Percentiles rank a stretch among this genome's conserved stretches.
Conservation (phyloP, 2,888 invertebrate species). For the Epirrhoe tristata region DNA sequence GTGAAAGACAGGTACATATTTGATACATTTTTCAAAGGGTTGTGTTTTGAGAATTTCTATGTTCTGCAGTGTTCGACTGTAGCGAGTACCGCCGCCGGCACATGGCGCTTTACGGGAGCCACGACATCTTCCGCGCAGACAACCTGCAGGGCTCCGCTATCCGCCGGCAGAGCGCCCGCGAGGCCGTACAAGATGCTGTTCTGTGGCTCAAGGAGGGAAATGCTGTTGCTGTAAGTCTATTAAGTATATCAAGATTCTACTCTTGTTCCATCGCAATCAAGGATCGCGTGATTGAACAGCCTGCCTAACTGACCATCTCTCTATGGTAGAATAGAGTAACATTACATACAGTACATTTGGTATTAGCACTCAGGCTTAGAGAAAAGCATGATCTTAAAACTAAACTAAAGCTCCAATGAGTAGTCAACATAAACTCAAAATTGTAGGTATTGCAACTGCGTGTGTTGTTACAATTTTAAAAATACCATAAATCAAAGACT, state of each 20-base stretch:
- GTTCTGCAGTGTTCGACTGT: slow-evolving; percentile 93
- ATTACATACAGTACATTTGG: too few species aligned
- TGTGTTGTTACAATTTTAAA: background rate
- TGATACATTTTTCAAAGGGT: background rate
- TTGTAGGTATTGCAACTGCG: background rate
- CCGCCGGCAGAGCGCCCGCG: slow-evolving; percentile 92
- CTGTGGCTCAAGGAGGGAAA: slow-evolving; percentile 92
- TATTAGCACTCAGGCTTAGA: too few species aligned
- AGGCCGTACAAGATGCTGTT: slow-evolving; percentile 94
- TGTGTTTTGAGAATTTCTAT: background rate
- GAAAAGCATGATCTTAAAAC: too few species aligned
- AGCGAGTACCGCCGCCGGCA: slow-evolving; percentile 95
- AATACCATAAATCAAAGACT: slow-evolving; percentile 9
- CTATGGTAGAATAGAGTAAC: too few species aligned
- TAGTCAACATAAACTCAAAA: background rate
- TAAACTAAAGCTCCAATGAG: too few species aligned
- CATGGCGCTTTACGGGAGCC: slow-evolving; percentile 92
- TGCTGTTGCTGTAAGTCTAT: slow-evolving; percentile 90
- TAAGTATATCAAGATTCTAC: too few species aligned
- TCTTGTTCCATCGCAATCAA: too few species aligned
- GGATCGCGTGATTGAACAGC: too few species aligned
- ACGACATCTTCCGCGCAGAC: slow-evolving; percentile 95
- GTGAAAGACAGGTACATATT: too few species aligned
- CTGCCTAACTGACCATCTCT: too few species aligned
- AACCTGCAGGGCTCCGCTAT: slow-evolving; percentile 93